These are phyloP conservation scores for Chiridota heheva DNA, from an alignment of 35 echinoderm and acorn worm species.

Conservation along the genomic window DNA sequence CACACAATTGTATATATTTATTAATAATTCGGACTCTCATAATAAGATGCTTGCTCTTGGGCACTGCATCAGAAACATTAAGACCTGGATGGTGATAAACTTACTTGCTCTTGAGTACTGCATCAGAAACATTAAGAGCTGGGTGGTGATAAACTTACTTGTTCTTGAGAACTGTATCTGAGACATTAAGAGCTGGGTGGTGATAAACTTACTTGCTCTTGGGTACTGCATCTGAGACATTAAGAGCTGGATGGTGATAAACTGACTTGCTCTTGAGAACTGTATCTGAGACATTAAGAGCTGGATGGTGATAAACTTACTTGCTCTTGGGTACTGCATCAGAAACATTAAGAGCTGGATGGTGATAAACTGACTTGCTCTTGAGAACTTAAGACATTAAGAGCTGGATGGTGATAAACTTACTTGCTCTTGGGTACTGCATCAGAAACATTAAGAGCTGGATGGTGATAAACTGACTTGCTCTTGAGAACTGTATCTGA, in stretches of 20 bases:
- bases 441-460: background rate
- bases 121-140: constrained; percentile 32
- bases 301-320: background rate
- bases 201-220: constrained; percentile 39
- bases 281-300: background rate
- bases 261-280: constrained; percentile 15
- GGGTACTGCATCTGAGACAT: too few species aligned
- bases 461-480: background rate
- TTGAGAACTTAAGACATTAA: too few species aligned
- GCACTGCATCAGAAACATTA: background rate
- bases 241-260: constrained; percentile 48
- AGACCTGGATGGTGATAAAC: background rate
- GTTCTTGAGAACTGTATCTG: too few species aligned
- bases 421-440: background rate
- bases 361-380: background rate
- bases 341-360: background rate
- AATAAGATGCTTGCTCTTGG: background rate
- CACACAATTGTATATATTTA: constrained; percentile 58
- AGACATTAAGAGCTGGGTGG: constrained; percentile 56
- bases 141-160: constrained; percentile 54
- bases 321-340: background rate
- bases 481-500: background rate
- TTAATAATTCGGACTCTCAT: constrained; percentile 51
- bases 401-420: too few species aligned
- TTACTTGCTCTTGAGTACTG: background rate